Percentiles rank a stretch among this genome's conserved stretches.
phyloP scores from a whole-genome alignment of 2,888 invertebrate genomes.

The Monoplex corrugatus region DNA sequence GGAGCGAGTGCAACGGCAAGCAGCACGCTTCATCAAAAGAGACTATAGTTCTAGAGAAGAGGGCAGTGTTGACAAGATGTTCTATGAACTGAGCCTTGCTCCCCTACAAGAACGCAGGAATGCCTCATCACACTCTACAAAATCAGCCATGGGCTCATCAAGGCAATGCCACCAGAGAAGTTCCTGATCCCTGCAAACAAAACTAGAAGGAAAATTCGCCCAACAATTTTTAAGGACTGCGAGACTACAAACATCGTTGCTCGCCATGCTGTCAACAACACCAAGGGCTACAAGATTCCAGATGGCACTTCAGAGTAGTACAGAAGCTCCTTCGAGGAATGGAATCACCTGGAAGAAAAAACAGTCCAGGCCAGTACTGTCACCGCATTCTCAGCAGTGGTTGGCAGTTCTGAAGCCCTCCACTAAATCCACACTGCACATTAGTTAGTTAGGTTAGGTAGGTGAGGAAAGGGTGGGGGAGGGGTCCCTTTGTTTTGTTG shows the following conservation, averaged over 20 bases:
- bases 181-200: not conserved
- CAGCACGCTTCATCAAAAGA: conserved; percentile 21
- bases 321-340: not conserved
- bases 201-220: not conserved
- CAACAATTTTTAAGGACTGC: not conserved
- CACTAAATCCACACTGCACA: not conserved
- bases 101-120: conserved; percentile 7
- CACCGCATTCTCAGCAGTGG: not conserved
- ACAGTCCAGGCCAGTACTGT: not conserved
- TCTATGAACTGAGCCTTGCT: not conserved
- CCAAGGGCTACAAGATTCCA: conserved; percentile 13
- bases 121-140: not conserved
- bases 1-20: conserved; percentile 1
- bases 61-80: not conserved
- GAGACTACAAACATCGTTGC: not conserved
- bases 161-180: conserved; percentile 7
- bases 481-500: not conserved
- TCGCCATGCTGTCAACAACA: not conserved
- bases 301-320: not conserved
- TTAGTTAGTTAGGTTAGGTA: not conserved
- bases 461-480: not conserved
- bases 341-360: not conserved
- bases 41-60: not conserved
- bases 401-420: conserved; percentile 6
- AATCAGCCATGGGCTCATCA: not conserved